Evolutionary conservation across 2,888 invertebrate species (phyloP), one percentile per base, ranked within the genome.

Genomic region (Callosobruchus maculatus): DNA sequence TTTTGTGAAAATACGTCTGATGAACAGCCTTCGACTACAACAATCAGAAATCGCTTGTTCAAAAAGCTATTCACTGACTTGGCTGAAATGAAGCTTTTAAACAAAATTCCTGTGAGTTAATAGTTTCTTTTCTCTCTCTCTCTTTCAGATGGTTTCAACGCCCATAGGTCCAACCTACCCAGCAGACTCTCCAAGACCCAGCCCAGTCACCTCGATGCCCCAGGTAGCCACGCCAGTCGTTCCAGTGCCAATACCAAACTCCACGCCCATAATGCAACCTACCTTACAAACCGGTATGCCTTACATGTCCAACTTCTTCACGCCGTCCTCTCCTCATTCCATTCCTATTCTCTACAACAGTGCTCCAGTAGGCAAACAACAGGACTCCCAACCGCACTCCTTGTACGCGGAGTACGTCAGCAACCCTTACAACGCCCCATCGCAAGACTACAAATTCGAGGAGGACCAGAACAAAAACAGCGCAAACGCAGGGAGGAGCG

Each of bases 121-220:
- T n/a, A n/a, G n/a, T n/a, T n/a, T n/a, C n/a, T 68, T 21, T 21
- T n/a, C 13, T 21, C 20, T 21, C n/a, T n/a, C n/a, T n/a, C n/a
- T 22, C 49, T 88, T 88, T 0, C 88, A 92, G 91, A 90, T 92
- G 90, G 90, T 91, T 75, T 92, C 92, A 20, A 92, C 92, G 22
- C 91, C 92, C 0, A 92, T 92, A 72, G 90, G 90, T 21, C 81
- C 85, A 67, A 81, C 84, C 13, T 80, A 80, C 68, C 73, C 78
- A 2, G 74, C 80, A 70, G 78, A 74, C 74, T 71, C 77, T 66
- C 70, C 76, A 21, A 75, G 74, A 21, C 72, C 76, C 21, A 67
- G 73, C 20, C 26, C 74, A 9, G 30, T 75, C 2, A 74, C 76
- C 75, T 79, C 73, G 72, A 77, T 76, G 73, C 77, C 77, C 22